These are phyloP conservation scores for Holothuria leucospilota DNA, from an alignment of 53 echinoderm and acorn worm genomes.

Conservation along the genomic window DNA sequence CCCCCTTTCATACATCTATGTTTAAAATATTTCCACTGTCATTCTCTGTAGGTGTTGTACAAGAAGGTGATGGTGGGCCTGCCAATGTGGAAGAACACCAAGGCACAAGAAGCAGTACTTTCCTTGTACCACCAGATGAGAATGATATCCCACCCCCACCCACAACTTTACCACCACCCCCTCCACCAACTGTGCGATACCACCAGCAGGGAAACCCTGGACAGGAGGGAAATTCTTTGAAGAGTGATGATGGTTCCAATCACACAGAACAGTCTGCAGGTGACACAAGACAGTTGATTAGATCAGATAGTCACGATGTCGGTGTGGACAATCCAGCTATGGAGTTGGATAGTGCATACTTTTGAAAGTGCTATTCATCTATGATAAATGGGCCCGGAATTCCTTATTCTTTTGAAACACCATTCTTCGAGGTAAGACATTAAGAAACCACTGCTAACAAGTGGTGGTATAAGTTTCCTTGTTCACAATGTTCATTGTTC, in stretches of 20 bases:
- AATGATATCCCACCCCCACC: slow-evolving; percentile 18
- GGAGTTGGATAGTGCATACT: slow-evolving; percentile 31
- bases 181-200: not conserved
- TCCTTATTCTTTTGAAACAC: too few species aligned
- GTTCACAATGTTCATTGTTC: too few species aligned
- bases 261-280: slow-evolving; percentile 33
- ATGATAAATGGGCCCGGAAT: too few species aligned
- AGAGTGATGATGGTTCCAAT: slow-evolving; percentile 19
- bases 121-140: slow-evolving; percentile 60
- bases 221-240: not conserved
- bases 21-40: too few species aligned
- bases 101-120: slow-evolving; percentile 57
- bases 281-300: slow-evolving; percentile 17
- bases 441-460: too few species aligned
- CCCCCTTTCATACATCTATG: too few species aligned
- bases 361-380: not conserved
- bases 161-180: slow-evolving; percentile 45
- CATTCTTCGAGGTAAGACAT: too few species aligned
- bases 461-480: too few species aligned
- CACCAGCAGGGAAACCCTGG: not conserved
- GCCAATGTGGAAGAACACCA: slow-evolving; percentile 6
- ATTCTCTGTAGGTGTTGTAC: slow-evolving; percentile 2
- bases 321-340: slow-evolving; percentile 8
- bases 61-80: not conserved
- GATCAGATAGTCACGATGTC: not conserved